Conservation (phyloP, 2,888 invertebrate genomes). For the Drosophila trichaetosa region DNA sequence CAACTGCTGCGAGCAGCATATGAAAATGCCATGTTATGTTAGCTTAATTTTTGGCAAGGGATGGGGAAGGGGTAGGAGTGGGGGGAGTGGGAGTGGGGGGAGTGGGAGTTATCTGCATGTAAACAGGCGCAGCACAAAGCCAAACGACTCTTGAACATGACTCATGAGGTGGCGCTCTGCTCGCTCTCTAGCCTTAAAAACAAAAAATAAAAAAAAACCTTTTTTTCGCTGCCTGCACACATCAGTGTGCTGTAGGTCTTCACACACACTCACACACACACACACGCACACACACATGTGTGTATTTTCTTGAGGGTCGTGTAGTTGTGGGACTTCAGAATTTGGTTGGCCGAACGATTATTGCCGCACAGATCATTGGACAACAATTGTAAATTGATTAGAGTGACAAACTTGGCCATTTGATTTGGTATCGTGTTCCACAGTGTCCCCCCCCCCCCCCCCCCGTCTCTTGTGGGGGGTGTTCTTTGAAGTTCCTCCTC, state of each 20-base stretch:
- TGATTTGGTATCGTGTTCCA: slow-evolving; percentile 37
- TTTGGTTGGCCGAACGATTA: slow-evolving; percentile 65
- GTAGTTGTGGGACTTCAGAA: slow-evolving; percentile 60
- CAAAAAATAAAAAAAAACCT: not conserved
- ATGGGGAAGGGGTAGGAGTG: not conserved
- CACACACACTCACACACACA: slow-evolving; percentile 2
- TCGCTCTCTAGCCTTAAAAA: not conserved
- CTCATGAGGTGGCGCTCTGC: slow-evolving; percentile 36
- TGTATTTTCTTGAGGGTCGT: slow-evolving; percentile 3
- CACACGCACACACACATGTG: not conserved
- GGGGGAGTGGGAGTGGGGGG: not conserved
- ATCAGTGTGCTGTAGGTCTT: slow-evolving; percentile 51
- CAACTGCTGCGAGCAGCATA: slow-evolving; percentile 30
- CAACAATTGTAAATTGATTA: slow-evolving; percentile 73
- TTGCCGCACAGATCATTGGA: slow-evolving; percentile 70
- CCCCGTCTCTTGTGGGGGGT: not conserved
- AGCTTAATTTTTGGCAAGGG: slow-evolving; percentile 45
- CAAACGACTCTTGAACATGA: slow-evolving; percentile 52
- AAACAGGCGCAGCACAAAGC: slow-evolving; percentile 58
- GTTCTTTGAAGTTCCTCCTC: not conserved
- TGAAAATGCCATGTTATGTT: slow-evolving; percentile 53
- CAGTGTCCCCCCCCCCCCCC: not conserved
- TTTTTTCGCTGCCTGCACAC: slow-evolving; percentile 16
- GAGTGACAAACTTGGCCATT: slow-evolving; percentile 50
- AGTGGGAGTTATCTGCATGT: slow-evolving; percentile 62